A percentile compares a stretch with the other conserved stretches of the same genome.
Conservation (phyloP, 2,797 vertebrate species). For the Trachops cirrhosus region DNA sequence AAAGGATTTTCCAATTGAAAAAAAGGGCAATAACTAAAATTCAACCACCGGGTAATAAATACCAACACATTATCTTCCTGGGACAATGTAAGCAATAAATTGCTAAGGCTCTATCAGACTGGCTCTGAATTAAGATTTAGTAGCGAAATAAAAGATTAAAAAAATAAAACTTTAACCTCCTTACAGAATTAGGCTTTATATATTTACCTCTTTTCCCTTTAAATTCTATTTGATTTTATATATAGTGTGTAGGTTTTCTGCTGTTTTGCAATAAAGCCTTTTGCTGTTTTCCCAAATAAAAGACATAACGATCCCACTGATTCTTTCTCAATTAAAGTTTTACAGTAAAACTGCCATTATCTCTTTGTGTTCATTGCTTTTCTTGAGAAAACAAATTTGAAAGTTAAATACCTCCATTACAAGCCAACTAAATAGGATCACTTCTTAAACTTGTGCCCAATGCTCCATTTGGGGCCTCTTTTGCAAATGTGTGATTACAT, state of each 20-base stretch:
- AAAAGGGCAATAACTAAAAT: background rate
- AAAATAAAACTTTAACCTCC: background rate
- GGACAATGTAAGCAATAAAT: slow-evolving; percentile 16
- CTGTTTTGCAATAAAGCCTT: slow-evolving; percentile 25
- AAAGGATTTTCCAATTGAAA: background rate
- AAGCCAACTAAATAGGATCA: slow-evolving; percentile 45
- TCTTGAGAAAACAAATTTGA: background rate
- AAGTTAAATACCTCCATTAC: slow-evolving; percentile 22
- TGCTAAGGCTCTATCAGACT: background rate
- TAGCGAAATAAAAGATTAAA: background rate
- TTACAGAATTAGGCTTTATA: slow-evolving; percentile 4
- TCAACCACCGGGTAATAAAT: background rate
- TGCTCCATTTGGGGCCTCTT: slow-evolving; percentile 30
- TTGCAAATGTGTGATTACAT: slow-evolving; percentile 22
- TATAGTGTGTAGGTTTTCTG: background rate
- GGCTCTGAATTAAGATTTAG: background rate
- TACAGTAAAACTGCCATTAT: slow-evolving; percentile 32
- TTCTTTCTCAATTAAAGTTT: slow-evolving; percentile 36
- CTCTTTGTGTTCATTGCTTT: slow-evolving; percentile 41
- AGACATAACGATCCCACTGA: background rate
- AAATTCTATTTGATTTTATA: slow-evolving; percentile 9
- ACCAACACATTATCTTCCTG: slow-evolving; percentile 13
- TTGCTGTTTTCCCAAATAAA: background rate
- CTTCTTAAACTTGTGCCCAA: slow-evolving; percentile 39
- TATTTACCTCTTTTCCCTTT: background rate